These are phyloP conservation scores for Dryobota labecula DNA, from an alignment of 2,888 invertebrate genomes.

Conservation along the genomic window DNA sequence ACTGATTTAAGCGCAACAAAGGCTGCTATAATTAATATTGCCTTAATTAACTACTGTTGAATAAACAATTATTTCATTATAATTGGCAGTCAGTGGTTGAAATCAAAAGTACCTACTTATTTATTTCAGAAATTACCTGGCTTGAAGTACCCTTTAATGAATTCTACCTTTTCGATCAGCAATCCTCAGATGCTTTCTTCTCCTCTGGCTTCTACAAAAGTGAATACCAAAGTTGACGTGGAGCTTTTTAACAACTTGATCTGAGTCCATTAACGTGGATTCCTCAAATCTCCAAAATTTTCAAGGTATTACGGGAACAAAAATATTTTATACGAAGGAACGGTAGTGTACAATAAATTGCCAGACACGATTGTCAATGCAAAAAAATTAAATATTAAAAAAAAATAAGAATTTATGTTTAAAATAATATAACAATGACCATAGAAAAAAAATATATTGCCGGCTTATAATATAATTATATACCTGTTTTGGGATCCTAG, in stretches of 20 bases:
- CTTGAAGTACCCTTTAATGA: slow-evolving; percentile 4
- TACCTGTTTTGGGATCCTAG: too few species aligned
- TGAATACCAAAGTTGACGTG: slow-evolving; percentile 1
- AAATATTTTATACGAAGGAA: too few species aligned
- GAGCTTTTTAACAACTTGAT: background rate
- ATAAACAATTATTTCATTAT: slow-evolving; percentile 5
- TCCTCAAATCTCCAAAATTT: background rate
- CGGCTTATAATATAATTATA: too few species aligned
- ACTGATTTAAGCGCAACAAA: slow-evolving; percentile 28
- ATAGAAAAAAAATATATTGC: too few species aligned
- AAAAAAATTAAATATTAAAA: too few species aligned
- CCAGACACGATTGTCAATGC: too few species aligned
- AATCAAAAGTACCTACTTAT: slow-evolving; percentile 6
- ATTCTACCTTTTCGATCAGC: slow-evolving; percentile 14
- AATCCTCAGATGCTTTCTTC: background rate
- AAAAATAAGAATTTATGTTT: too few species aligned
- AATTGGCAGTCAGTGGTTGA: background rate
- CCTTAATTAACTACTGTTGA: slow-evolving; percentile 25
- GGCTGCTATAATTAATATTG: slow-evolving; percentile 18
- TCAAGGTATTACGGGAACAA: too few species aligned
- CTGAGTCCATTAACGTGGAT: background rate
- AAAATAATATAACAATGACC: too few species aligned
- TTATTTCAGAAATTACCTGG: background rate
- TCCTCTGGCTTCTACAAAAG: slow-evolving; percentile 12
- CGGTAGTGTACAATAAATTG: too few species aligned